Evolutionary conservation across 2,113 vertebrate species (phyloP), one percentile per base, ranked within the genome.

Genomic region (Phyllopteryx taeniolatus): DNA sequence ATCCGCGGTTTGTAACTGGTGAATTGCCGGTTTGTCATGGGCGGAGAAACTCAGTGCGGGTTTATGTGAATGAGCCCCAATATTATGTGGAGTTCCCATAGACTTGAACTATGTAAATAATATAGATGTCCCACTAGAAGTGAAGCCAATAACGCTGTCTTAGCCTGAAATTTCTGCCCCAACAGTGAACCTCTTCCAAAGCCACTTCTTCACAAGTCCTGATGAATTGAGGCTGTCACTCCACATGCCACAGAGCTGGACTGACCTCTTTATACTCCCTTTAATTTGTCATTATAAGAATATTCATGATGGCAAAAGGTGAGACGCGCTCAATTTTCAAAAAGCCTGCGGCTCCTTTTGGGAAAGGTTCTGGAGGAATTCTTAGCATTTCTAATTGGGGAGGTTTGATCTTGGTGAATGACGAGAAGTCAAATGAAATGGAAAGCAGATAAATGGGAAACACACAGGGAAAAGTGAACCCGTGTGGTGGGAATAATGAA

Each of bases 361-460:
- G 62, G 62, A 20, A 64, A 79, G 67, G 44, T 71, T 66, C 12
- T 10, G 53, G 12, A 66, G 44, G 60, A 62, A 69, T 47, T 17
- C 47, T 84, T 67, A 57, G 27, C 72, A 77, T 83, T 79, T 67
- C 70, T 72, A 81, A 70, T 47, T 69, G 54, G 53, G 17, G 67
- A 46, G 47, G 75, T 75, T 70, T 61, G 59, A 47, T 68, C 68
- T 14, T 3, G 20, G 20, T 60, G 64, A 76, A 79, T 81, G 75
- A 83, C 75, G 76, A 70, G 1, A 67, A n/a, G 70, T 46, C 71
- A 67, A 82, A 67, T 70, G 53, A 54, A 73, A 83, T 87, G 77
- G 82, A 77, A 92, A 90, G 81, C 85, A 88, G 78, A 90, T 90
- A 82, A 83, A 83, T 82, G 83, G 79, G 82, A 86, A 71, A 54